Percentiles rank a stretch among this genome's conserved stretches.
phyloP scores from a whole-genome alignment of 2,797 vertebrate species.

The Liasis olivaceus region DNA sequence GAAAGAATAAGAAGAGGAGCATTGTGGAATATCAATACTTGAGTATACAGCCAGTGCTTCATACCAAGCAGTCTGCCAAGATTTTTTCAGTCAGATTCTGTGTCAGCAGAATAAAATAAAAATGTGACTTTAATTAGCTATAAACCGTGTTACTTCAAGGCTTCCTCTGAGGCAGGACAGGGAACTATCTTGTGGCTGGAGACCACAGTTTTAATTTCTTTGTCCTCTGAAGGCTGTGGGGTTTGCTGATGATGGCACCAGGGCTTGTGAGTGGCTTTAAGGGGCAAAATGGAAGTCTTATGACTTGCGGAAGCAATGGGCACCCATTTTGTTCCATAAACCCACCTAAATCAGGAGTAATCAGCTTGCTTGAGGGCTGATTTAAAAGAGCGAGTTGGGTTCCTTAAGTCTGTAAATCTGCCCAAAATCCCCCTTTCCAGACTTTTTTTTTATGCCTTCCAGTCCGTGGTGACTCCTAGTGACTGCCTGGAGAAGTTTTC shows the following conservation, averaged over 20 bases:
- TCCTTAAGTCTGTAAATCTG: too few species aligned
- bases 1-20: neutral
- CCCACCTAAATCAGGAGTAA: too few species aligned
- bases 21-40: neutral
- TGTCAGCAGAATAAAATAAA: conserved; percentile 10
- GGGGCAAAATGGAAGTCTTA: neutral
- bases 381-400: too few species aligned
- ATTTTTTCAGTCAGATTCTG: neutral
- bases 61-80: neutral
- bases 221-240: neutral
- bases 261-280: neutral
- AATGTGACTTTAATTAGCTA: conserved; percentile 7
- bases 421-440: neutral
- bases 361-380: too few species aligned
- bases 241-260: neutral
- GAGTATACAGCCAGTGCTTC: neutral
- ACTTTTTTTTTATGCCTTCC: neutral
- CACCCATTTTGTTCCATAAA: neutral
- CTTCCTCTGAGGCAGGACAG: neutral
- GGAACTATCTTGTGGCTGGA: neutral
- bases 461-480: neutral
- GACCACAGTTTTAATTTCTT: neutral
- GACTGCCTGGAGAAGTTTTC: neutral
- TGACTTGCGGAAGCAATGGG: neutral
- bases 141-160: neutral